These are phyloP conservation scores for Punctoribates punctum DNA, from an alignment of 2,888 invertebrate species.

Conservation along the genomic window DNA sequence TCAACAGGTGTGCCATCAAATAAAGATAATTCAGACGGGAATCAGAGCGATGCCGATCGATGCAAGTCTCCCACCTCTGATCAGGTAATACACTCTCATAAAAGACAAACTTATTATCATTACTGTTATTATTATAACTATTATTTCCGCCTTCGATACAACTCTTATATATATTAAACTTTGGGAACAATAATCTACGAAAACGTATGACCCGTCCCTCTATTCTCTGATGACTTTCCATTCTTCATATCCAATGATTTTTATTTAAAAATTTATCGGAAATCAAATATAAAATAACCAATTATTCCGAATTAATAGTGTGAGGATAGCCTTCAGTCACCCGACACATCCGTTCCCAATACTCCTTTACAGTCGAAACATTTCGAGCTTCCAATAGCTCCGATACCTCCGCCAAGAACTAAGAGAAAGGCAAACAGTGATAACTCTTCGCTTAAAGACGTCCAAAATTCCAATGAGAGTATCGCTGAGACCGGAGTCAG, in stretches of 20 bases:
- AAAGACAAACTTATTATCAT: neutral
- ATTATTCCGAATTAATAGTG: neutral
- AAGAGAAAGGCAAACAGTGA: conserved; percentile 22
- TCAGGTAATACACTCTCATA: conserved; percentile 63
- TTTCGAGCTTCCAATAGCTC: neutral
- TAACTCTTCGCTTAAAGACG: neutral
- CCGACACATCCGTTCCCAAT: conserved; percentile 22
- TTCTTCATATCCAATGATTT: too few species aligned
- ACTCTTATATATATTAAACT: too few species aligned
- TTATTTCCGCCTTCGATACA: neutral
- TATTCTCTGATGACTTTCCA: too few species aligned
- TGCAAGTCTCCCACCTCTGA: conserved; percentile 70
- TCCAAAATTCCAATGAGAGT: neutral
- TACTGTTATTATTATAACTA: neutral
- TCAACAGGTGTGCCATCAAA: conserved; percentile 45
- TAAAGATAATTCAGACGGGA: conserved; percentile 45
- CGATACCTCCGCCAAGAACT: conserved; percentile 40
- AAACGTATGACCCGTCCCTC: too few species aligned
- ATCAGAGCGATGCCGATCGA: conserved; percentile 48
- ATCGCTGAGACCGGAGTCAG: neutral
- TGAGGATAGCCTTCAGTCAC: neutral
- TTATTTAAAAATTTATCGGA: too few species aligned
- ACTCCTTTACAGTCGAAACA: neutral
- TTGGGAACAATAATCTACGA: too few species aligned
- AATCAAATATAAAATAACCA: too few species aligned